phyloP scores from a whole-genome alignment of 2,888 invertebrate genomes.

The Phaedon cochleariae region DNA sequence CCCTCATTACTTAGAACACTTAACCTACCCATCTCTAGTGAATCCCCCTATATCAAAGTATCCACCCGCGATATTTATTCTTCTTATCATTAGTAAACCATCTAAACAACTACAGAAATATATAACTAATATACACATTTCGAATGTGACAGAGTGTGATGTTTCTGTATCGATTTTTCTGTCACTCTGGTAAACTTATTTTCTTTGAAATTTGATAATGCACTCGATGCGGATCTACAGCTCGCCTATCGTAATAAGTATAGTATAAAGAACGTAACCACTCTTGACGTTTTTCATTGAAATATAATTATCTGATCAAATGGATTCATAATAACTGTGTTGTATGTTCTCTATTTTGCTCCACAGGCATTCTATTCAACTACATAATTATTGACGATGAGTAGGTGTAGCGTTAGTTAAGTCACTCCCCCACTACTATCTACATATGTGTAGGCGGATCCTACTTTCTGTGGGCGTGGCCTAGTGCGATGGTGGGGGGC shows the following conservation, averaged over 20 bases:
- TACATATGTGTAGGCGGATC: too few relatives aligned
- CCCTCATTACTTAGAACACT: constrained; percentile 27
- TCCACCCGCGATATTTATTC: constrained; percentile 28
- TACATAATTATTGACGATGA: too few relatives aligned
- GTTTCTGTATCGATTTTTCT: neutral
- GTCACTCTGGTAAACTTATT: neutral
- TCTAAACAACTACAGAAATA: neutral
- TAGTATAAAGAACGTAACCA: too few relatives aligned
- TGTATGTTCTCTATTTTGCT: neutral
- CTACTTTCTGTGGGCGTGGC: too few relatives aligned
- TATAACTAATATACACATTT: neutral
- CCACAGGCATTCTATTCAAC: too few relatives aligned
- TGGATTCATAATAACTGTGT: neutral
- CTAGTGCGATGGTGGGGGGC: neutral
- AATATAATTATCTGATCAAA: neutral
- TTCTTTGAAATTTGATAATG: neutral
- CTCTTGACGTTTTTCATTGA: neutral
- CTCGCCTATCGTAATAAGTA: neutral
- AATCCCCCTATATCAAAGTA: constrained; percentile 27
- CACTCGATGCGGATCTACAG: neutral
- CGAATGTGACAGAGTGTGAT: constrained; percentile 1
- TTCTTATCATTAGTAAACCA: constrained; percentile 9
- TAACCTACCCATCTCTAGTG: constrained; percentile 29
- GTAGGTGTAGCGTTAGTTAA: too few relatives aligned
- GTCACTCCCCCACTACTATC: too few relatives aligned